A percentile compares a stretch with the other conserved stretches of the same genome.
Conservation (phyloP, 2,797 vertebrate genomes). For the Lithobates pipiens region DNA sequence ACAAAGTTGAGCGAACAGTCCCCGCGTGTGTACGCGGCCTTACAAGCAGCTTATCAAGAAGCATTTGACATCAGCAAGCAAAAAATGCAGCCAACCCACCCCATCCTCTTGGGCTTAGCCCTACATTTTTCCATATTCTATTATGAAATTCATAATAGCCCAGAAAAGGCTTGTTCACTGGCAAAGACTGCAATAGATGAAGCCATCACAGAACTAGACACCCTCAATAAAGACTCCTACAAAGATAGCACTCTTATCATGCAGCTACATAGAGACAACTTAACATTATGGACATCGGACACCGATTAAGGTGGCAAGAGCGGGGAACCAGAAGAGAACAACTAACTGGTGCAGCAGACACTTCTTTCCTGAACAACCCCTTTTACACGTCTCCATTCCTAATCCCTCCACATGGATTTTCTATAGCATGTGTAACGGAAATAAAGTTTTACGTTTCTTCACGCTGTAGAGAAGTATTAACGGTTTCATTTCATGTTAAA, state of each 20-base stretch:
- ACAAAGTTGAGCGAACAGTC: too few species aligned
- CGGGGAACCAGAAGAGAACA: constrained; percentile 82
- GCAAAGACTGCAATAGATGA: constrained; percentile 95
- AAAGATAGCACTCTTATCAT: constrained; percentile 99
- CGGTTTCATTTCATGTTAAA: constrained; percentile 89
- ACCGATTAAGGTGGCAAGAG: constrained; percentile 88
- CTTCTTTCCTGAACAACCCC: constrained; percentile 79
- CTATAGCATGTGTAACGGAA: constrained; percentile 86
- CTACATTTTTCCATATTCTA: constrained; percentile 98
- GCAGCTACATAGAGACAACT: constrained; percentile 99
- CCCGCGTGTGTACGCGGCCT: too few species aligned
- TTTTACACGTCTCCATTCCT: constrained; percentile 97
- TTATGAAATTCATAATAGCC: constrained; percentile 96
- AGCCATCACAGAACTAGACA: constrained; percentile 92
- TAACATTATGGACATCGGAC: constrained; percentile 98
- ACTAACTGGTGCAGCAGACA: constrained; percentile 76
- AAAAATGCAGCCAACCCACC: constrained; percentile 92
- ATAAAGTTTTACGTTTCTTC: constrained; percentile 84
- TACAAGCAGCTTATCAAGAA: constrained; percentile 87
- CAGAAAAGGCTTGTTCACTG: constrained; percentile 89
- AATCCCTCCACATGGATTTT: constrained; percentile 88
- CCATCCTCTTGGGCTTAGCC: constrained; percentile 94
- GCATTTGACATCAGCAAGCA: constrained; percentile 89
- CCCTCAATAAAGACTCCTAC: constrained; percentile 93
- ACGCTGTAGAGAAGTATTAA: constrained; percentile 90